Conservation (phyloP, 2,113 vertebrate genomes). For the Hystrix cristata region DNA sequence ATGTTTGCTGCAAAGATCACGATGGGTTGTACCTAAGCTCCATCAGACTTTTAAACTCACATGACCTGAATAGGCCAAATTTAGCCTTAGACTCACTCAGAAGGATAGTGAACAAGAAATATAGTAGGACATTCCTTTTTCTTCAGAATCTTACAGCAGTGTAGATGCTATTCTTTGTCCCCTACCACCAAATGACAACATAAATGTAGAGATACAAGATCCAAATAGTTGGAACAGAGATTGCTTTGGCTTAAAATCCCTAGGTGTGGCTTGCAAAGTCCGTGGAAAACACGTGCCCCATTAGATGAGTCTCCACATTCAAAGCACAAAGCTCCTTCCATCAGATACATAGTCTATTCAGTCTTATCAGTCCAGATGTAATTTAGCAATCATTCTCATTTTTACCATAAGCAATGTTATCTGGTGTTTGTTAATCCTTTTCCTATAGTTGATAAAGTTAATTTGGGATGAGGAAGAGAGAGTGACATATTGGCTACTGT, state of each 20-base stretch:
- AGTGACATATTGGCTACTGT: slow-evolving; percentile 73
- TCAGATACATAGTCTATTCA: not conserved
- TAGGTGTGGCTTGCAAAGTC: not conserved
- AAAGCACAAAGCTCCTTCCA: slow-evolving; percentile 23
- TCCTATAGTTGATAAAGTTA: slow-evolving; percentile 66
- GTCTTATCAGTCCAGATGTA: not conserved
- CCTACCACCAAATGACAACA: not conserved
- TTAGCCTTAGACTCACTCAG: not conserved
- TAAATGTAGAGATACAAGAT: not conserved
- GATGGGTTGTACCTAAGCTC: not conserved
- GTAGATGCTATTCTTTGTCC: not conserved
- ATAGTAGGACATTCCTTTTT: not conserved
- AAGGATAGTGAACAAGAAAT: not conserved
- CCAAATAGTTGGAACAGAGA: not conserved
- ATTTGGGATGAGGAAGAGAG: slow-evolving; percentile 62
- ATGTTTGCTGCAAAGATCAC: slow-evolving; percentile 30
- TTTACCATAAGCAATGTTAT: slow-evolving; percentile 60
- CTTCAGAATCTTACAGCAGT: not conserved
- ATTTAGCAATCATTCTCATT: slow-evolving; percentile 60
- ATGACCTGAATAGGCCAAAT: not conserved
- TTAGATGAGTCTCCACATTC: slow-evolving; percentile 22
- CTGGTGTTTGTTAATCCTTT: slow-evolving; percentile 71
- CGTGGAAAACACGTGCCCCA: not conserved
- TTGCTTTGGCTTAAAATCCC: slow-evolving; percentile 38
- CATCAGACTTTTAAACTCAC: not conserved